phyloP scores from a whole-genome alignment of 2,113 vertebrate genomes.

The Papio anubis region DNA sequence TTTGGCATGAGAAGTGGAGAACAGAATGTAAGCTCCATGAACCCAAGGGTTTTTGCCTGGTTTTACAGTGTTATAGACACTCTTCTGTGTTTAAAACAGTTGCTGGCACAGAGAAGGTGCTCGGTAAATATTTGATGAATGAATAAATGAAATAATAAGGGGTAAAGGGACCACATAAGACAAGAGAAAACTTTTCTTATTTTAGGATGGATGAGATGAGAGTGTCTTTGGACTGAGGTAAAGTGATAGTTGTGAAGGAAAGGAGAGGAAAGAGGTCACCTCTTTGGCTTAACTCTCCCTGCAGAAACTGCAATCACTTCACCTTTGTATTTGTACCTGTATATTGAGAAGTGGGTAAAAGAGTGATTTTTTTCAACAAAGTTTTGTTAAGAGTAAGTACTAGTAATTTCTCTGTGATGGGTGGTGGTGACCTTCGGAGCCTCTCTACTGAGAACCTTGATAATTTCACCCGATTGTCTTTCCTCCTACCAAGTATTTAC shows the following conservation, averaged over 20 bases:
- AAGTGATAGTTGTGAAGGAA: not conserved
- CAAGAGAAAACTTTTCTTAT: not conserved
- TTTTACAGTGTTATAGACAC: not conserved
- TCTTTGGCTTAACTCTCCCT: not conserved
- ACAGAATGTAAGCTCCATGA: fast-evolving
- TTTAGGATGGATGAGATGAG: not conserved
- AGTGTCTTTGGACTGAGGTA: not conserved
- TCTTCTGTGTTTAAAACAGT: not conserved
- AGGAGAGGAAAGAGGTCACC: not conserved
- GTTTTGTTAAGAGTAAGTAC: not conserved
- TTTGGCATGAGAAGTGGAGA: not conserved
- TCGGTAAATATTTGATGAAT: not conserved
- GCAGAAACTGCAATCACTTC: not conserved
- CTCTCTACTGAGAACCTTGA: not conserved
- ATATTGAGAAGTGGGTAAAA: not conserved
- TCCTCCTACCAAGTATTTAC: not conserved
- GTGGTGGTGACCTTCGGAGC: not conserved
- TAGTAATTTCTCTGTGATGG: not conserved
- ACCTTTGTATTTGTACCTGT: not conserved
- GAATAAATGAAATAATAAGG: not conserved
- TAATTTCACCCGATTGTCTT: not conserved
- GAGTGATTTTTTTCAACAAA: not conserved
- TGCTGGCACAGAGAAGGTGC: not conserved
- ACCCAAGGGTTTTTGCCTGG: fast-evolving
- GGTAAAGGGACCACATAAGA: fast-evolving